A percentile compares a stretch with the other conserved stretches of the same genome.
phyloP scores from a whole-genome alignment of 2,797 vertebrate species.

The Rhinichthys osculus region DNA sequence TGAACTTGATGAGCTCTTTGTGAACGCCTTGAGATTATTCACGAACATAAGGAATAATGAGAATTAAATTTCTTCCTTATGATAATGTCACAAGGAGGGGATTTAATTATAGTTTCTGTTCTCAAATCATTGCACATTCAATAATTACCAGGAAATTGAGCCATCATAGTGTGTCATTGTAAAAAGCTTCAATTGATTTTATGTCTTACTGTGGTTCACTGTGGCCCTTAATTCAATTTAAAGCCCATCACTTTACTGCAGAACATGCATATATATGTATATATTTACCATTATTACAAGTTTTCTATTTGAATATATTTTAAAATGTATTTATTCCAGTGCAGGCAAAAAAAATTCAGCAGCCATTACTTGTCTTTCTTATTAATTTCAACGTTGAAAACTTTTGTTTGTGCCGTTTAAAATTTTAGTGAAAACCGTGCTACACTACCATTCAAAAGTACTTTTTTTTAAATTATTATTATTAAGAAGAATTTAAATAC shows the following conservation, averaged over 20 bases:
- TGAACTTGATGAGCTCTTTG: slow-evolving; percentile 13
- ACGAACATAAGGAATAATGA: slow-evolving; percentile 7
- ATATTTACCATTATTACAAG: neutral
- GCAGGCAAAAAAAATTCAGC: no score
- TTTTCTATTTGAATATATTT: neutral
- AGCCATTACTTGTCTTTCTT: neutral
- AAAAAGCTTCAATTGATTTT: slow-evolving; percentile 2
- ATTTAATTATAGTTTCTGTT: slow-evolving; percentile 35
- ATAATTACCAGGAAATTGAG: slow-evolving; percentile 25
- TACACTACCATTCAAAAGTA: neutral
- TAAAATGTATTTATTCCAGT: no score
- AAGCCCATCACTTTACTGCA: neutral
- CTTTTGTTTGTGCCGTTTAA: neutral
- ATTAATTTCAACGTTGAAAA: neutral
- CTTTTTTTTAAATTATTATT: no score
- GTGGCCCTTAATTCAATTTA: neutral
- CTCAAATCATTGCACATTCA: slow-evolving; percentile 9
- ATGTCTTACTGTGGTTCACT: neutral
- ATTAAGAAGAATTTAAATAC: neutral
- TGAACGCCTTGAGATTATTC: slow-evolving; percentile 16
- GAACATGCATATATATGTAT: neutral
- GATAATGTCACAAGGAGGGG: slow-evolving; percentile 34
- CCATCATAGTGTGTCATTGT: slow-evolving; percentile 5
- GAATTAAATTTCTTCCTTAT: neutral
- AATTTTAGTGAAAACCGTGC: neutral